These are phyloP conservation scores for Drosophila nigrodunni DNA, from an alignment of 1,140 invertebrate genomes.

Conservation along the genomic window DNA sequence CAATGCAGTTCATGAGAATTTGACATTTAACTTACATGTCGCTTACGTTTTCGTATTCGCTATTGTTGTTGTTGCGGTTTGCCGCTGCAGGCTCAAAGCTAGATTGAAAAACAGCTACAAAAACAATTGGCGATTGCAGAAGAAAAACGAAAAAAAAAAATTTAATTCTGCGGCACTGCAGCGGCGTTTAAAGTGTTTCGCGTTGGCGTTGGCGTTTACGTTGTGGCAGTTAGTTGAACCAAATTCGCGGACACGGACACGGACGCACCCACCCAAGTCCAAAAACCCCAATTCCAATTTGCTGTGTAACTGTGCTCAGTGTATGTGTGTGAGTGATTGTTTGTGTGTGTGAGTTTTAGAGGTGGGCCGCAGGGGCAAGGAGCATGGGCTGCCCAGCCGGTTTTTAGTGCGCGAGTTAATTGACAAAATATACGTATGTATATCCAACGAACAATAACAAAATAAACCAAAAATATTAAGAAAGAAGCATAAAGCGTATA, in stretches of 20 bases:
- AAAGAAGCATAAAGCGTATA: constrained; percentile 41
- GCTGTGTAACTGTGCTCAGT: constrained; percentile 26
- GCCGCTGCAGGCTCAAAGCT: constrained; percentile 35
- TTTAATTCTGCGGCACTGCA: constrained; percentile 15
- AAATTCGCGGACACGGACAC: constrained; percentile 61
- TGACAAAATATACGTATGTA: constrained; percentile 53
- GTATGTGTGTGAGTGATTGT: constrained; percentile 14
- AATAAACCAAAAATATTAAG: constrained; percentile 33
- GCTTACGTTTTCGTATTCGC: constrained; percentile 8
- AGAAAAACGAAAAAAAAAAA: constrained; percentile 6
- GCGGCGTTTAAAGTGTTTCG: constrained; percentile 12
- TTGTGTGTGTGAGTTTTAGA: constrained; percentile 24
- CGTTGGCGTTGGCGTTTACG: constrained; percentile 43
- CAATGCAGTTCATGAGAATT: constrained; percentile 71
- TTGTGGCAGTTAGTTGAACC: constrained; percentile 46
- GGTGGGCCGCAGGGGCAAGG: constrained; percentile 53
- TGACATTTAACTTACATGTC: constrained; percentile 64
- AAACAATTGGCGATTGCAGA: constrained; percentile 25
- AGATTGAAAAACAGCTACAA: constrained; percentile 34
- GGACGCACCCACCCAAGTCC: constrained; percentile 73
- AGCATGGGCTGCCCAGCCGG: constrained; percentile 59
- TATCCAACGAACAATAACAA: constrained; percentile 44
- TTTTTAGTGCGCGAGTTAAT: constrained; percentile 65
- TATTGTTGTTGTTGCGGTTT: constrained; percentile 17
- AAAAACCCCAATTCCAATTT: constrained; percentile 44